Percentiles rank a stretch among this genome's conserved stretches.
phyloP scores from a whole-genome alignment of 1,140 invertebrate genomes.

The Polyergus mexicanus region DNA sequence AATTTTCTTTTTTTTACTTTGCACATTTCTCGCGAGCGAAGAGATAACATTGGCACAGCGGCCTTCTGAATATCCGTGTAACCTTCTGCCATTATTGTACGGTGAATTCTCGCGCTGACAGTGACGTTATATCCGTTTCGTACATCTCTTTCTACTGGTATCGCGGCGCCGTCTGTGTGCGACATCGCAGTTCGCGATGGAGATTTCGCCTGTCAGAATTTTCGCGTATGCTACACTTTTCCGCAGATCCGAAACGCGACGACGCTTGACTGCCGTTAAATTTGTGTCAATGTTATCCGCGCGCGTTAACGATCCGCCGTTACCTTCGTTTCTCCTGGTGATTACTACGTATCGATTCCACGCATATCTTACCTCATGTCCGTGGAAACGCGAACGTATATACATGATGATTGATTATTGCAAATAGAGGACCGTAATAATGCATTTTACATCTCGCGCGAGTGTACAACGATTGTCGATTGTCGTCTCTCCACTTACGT shows the following conservation, averaged over 20 bases:
- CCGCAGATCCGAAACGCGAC: neutral
- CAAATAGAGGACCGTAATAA: neutral
- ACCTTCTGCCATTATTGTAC: constrained; percentile 81
- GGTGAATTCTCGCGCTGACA: constrained; percentile 26
- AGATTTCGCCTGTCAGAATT: constrained; percentile 37
- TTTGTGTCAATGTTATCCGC: constrained; percentile 60
- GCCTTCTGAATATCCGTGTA: constrained; percentile 76
- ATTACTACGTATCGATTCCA: constrained; percentile 34
- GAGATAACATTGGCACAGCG: constrained; percentile 74
- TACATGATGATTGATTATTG: constrained; percentile 8
- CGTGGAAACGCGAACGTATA: constrained; percentile 13
- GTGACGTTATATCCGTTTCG: constrained; percentile 16
- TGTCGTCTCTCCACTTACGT: neutral
- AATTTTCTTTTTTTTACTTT: neutral
- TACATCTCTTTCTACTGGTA: neutral
- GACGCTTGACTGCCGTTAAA: constrained; percentile 61
- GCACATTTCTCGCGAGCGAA: neutral
- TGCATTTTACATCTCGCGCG: neutral
- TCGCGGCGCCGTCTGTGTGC: constrained; percentile 22
- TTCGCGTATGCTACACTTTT: constrained; percentile 9
- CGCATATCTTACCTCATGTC: neutral
- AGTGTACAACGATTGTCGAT: neutral
- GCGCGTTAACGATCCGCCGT: constrained; percentile 49
- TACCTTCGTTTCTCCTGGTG: constrained; percentile 37
- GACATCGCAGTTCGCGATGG: constrained; percentile 43